phyloP scores from a whole-genome alignment of 2,888 invertebrate species.

The Trissolcus brochymenae region DNA sequence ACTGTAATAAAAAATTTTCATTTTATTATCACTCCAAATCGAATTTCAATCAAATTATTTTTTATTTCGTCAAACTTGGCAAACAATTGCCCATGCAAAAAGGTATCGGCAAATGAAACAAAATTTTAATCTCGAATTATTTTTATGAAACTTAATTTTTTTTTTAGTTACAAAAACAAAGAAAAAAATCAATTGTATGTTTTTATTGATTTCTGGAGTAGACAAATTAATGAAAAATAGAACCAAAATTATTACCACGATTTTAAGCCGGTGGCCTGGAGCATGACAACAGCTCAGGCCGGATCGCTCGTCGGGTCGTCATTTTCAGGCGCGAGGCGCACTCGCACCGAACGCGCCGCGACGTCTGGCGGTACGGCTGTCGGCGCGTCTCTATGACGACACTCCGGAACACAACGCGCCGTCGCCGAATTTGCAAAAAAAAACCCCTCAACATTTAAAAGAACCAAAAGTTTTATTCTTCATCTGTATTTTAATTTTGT shows the following conservation, averaged over 20 bases:
- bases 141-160: not conserved
- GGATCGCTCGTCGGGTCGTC: slow-evolving; percentile 26
- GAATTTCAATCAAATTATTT: too few relatives aligned
- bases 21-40: not conserved
- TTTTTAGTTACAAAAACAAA: not conserved
- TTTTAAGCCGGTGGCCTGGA: slow-evolving; percentile 20
- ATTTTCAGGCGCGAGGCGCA: slow-evolving; percentile 32
- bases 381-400: slow-evolving; percentile 39
- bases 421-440: slow-evolving; percentile 14
- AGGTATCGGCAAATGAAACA: not conserved
- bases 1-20: slow-evolving; percentile 20
- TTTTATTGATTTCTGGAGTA: not conserved
- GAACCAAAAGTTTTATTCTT: too few relatives aligned
- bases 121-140: not conserved
- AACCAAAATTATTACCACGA: not conserved
- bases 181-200: too few relatives aligned
- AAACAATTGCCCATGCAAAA: not conserved
- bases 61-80: not conserved
- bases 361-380: slow-evolving; percentile 38
- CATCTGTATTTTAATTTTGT: too few relatives aligned
- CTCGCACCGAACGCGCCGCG: slow-evolving; percentile 36
- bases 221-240: not conserved
- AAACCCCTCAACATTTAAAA: too few relatives aligned
- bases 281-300: not conserved
- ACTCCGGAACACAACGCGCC: slow-evolving; percentile 40